Conservation (phyloP, 2,113 vertebrate species). For the Lamprotornis superbus region DNA sequence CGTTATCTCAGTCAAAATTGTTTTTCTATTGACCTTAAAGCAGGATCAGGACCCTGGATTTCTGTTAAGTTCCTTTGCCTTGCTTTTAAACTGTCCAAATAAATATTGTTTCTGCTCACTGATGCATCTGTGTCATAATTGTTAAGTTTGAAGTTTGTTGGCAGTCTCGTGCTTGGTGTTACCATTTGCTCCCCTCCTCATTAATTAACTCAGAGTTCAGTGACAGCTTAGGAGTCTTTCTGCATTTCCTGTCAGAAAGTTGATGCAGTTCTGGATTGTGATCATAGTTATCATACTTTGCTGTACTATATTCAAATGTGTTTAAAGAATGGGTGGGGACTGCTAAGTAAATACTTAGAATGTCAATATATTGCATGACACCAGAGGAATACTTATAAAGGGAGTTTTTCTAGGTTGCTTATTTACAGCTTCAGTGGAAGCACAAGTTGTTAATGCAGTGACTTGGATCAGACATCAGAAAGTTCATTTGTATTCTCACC, state of each 20-base stretch:
- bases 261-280: neutral
- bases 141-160: neutral
- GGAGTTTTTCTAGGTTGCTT: neutral
- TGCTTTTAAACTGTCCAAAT: neutral
- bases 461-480: neutral
- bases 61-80: neutral
- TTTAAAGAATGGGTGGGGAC: neutral
- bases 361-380: neutral
- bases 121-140: neutral
- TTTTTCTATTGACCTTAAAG: neutral
- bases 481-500: neutral
- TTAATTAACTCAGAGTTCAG: conserved; percentile 18
- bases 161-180: neutral
- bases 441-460: neutral
- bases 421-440: neutral
- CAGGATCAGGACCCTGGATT: neutral
- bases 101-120: neutral
- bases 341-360: neutral
- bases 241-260: neutral
- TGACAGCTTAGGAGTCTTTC: neutral
- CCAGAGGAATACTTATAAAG: neutral
- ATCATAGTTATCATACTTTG: neutral
- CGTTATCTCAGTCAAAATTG: neutral
- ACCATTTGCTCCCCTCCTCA: neutral
- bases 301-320: neutral